Base-by-base conservation (phyloP, 2,113 vertebrate species). In the Eptesicus fuscus region DNA sequence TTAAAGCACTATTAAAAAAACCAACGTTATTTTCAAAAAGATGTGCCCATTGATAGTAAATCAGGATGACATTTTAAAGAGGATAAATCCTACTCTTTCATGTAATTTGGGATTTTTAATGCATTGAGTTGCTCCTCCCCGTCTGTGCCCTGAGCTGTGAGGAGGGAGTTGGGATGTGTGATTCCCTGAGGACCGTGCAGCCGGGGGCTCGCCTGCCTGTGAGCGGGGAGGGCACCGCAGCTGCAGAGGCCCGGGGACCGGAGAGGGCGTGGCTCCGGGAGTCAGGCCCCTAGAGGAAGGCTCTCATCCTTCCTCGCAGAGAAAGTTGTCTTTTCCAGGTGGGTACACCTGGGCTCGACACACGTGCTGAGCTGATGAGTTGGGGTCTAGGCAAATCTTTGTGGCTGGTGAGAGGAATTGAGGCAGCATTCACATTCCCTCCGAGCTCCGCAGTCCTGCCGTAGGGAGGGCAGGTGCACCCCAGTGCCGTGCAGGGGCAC, bases 191-290 rank as follows among this genome's bases (percentile, higher is more conserved):
- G 35, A 25, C 49, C 5, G 0, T 42, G 0, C 2, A 5, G 40
- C 14, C 79, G 0, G 8, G 63, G 5, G 1, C 35, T 14, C 4
- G 0, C 32, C 1, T 0, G 8, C 51, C 59, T 5, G 23, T 0
- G 30, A 30, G 69, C 10, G 10, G 1, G 18, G 4, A 5, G 67
- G 79, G 63, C 9, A 1, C 63, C 0, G 61, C n/a, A 30, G 59
- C 30, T 28, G 16, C 8, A 1, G 56, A 51, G 37, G 53, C 16
- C 40, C n/a, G 0, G 32, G 3, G 78, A 14, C 22, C 44, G 1
- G 13, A 56, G 70, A 10, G 3, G 12, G 12, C 17, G 1, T 7
- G 9, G 23, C 13, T 4, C 44, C 40, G 2, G 10, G 14, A 1
- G 30, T 47, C 32, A 13, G 9, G 44, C 23, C 56, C 67, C n/a